Evolutionary conservation across 2,113 vertebrate species (phyloP), one percentile per base, ranked within the genome.

Genomic region (Chionis minor): DNA sequence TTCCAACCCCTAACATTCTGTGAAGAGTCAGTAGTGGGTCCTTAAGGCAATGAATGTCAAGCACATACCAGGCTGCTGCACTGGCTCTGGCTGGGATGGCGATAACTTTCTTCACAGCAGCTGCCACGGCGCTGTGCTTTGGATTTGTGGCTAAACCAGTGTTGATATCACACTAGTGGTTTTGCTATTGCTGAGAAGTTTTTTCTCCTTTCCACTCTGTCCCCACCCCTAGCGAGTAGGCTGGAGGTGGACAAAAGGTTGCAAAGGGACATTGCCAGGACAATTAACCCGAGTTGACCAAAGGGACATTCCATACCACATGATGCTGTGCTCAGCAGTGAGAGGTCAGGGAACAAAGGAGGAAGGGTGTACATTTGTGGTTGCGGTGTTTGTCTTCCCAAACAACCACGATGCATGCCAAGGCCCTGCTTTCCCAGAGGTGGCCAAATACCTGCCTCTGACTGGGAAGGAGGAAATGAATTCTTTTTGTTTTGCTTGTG

Each of bases 221-320:
- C 4, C 6, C 4, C 7, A 62, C 1, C 9, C 27, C 19, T 13
- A 52, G 10, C 0, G 1, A 71, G 24, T 1, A 52, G 16, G 28
- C 21, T 45, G 9, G 10, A 3, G 28, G 14, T 11, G 2, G 26
- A n/a, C 33, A 56, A 61, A 15, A 70, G 1, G 2, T 1, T 22
- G 14, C 45, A 10, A 81, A 56, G 14, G 8, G 35, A 66, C 24
- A 71, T 4, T 61, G 32, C 5, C 4, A 5, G 28, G 52, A 79
- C 27, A 83, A 47, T 15, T 45, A 58, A 83, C 7, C 1, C 1
- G 70, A 58, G 24, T 2, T 49, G 44, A 70, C 7, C 28, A 51
- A 55, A 74, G 6, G 5, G 9, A 55, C 59, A 74, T 61, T 61
- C 40, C 35, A 33, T 7, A 45, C 11, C 30, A 19, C 2, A 30